Percentiles rank a stretch among this genome's conserved stretches.
Evolutionary conservation across 1,140 invertebrate species (phyloP).

Genomic region (Trypoxylus dichotomus): DNA sequence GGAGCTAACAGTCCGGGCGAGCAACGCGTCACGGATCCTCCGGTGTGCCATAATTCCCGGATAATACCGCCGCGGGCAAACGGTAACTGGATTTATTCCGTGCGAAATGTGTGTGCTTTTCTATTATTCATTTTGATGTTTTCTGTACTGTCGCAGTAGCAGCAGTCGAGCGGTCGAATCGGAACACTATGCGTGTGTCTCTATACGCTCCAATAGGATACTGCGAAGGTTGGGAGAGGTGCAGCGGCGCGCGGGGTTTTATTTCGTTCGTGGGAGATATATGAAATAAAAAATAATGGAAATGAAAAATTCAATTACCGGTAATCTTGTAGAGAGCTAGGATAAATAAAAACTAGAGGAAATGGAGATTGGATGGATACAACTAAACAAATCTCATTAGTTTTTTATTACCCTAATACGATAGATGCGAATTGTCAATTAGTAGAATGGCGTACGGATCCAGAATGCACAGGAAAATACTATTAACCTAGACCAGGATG

Average conservation of each 20-base stretch:
- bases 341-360: not conserved
- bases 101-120: slow-evolving; percentile 8
- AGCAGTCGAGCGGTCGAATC: not conserved
- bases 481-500: too few species aligned
- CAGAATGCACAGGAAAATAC: too few species aligned
- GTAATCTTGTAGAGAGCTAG: not conserved
- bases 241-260: not conserved
- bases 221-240: not conserved
- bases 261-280: not conserved
- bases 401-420: too few species aligned
- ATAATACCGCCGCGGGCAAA: slow-evolving; percentile 20
- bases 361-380: not conserved
- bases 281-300: slow-evolving; percentile 21
- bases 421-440: too few species aligned
- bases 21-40: not conserved
- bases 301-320: slow-evolving; percentile 17
- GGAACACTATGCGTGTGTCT: not conserved
- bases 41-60: slow-evolving; percentile 19
- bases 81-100: slow-evolving; percentile 20
- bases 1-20: not conserved
- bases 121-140: slow-evolving; percentile 26
- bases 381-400: not conserved
- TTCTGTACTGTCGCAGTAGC: not conserved
- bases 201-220: not conserved
- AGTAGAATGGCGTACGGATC: too few species aligned